Evolutionary conservation across 2,113 vertebrate species (phyloP).

Genomic region (Corythaixoides concolor): DNA sequence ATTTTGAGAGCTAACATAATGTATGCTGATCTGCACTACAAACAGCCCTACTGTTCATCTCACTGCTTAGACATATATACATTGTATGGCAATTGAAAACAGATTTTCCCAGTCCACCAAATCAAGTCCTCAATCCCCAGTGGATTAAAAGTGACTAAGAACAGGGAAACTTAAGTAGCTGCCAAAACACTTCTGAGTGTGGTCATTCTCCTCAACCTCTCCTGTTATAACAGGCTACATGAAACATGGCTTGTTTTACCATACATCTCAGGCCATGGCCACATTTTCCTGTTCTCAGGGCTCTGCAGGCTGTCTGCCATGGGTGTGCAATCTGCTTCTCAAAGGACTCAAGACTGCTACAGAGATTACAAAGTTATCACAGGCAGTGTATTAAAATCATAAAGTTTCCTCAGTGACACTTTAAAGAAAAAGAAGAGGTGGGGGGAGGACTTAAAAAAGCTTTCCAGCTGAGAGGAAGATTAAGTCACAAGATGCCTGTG

Average conservation of each 20-base stretch:
- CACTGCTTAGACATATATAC: not conserved
- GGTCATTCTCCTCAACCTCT: not conserved
- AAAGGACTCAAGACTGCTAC: not conserved
- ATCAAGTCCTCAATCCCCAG: not conserved
- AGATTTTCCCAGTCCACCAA: not conserved
- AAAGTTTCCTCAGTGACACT: not conserved
- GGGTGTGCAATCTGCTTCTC: not conserved
- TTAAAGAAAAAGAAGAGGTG: not conserved
- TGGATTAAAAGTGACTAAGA: not conserved
- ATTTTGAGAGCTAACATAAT: not conserved
- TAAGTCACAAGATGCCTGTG: not conserved
- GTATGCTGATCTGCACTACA: not conserved
- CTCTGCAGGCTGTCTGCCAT: not conserved
- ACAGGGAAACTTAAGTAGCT: not conserved
- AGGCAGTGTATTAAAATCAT: not conserved
- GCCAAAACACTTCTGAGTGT: not conserved
- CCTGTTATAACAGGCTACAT: not conserved
- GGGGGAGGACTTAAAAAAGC: not conserved
- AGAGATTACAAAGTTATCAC: not conserved
- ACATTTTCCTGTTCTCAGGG: not conserved
- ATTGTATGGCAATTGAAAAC: not conserved
- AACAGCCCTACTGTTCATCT: not conserved
- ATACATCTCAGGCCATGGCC: not conserved
- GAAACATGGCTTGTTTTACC: not conserved
- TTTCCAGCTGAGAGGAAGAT: not conserved